Percentiles rank a stretch among this genome's conserved stretches.
Conservation (phyloP, 1,140 invertebrate genomes). For the Drosophila yakuba region DNA sequence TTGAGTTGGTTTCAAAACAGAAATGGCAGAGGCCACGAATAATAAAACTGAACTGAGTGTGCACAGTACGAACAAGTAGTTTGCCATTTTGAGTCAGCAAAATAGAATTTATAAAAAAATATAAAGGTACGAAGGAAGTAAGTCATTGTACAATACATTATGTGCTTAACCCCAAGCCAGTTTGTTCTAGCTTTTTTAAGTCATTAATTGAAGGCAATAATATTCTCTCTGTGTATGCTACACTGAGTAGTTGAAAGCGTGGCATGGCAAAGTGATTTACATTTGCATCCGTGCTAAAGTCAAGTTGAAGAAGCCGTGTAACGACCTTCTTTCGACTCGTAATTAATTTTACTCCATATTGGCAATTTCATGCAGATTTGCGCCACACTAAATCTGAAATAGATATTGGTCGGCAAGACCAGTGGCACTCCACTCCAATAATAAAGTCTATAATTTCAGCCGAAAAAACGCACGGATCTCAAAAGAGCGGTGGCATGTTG, state of each 20-base stretch:
- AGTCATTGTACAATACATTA: too few species aligned
- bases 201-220: background rate
- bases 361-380: conserved; percentile 49
- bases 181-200: too few species aligned
- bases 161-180: too few species aligned
- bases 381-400: conserved; percentile 32
- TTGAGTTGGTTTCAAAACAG: conserved; percentile 58
- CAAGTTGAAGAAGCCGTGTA: conserved; percentile 67
- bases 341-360: conserved; percentile 47
- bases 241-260: conserved; percentile 61
- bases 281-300: conserved; percentile 63
- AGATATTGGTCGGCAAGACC: conserved; percentile 55
- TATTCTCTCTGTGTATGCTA: background rate
- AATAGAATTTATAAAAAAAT: too few species aligned
- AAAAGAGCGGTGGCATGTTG: conserved; percentile 67
- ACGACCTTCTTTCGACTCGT: conserved; percentile 51
- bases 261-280: conserved; percentile 82
- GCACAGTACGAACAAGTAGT: background rate
- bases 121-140: too few species aligned
- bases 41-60: conserved; percentile 16
- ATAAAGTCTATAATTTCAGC: conserved; percentile 65
- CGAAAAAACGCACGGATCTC: conserved; percentile 42
- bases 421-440: conserved; percentile 58
- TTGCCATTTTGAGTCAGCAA: background rate
- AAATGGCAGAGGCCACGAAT: conserved; percentile 11